phyloP scores from a whole-genome alignment of 1,140 invertebrate species.

The Diprion similis region DNA sequence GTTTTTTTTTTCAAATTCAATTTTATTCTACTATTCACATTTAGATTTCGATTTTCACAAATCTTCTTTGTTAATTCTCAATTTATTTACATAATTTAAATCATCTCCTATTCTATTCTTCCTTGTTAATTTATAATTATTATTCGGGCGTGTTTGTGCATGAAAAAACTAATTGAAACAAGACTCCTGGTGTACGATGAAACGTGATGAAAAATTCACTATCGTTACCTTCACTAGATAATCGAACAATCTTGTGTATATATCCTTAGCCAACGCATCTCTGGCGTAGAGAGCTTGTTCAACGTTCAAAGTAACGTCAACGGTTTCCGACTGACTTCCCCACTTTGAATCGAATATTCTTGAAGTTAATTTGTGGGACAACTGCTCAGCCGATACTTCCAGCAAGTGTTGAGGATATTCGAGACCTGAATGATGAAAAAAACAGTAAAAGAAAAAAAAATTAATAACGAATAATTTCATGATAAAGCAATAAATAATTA shows the following conservation, averaged over 20 bases:
- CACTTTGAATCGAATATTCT: conserved; percentile 78
- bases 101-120: neutral
- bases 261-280: conserved; percentile 74
- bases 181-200: too few species aligned
- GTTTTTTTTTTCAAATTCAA: too few species aligned
- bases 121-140: neutral
- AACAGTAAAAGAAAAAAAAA: too few species aligned
- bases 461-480: too few species aligned
- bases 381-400: conserved; percentile 65
- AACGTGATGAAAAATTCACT: neutral
- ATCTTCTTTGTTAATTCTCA: too few species aligned
- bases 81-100: too few species aligned
- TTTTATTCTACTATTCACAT: too few species aligned
- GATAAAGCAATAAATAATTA: neutral
- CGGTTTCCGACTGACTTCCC: conserved; percentile 73
- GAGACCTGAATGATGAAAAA: conserved; percentile 59
- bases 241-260: conserved; percentile 76
- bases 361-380: conserved; percentile 71
- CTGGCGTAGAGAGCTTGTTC: conserved; percentile 73
- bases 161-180: too few species aligned
- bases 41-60: too few species aligned
- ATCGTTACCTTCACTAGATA: conserved; percentile 69
- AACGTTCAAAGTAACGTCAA: conserved; percentile 72
- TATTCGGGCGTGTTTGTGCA: too few species aligned
- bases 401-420: conserved; percentile 73